A percentile compares a stretch with the other conserved stretches of the same genome.
Conservation (phyloP, 2,113 vertebrate genomes). For the Eudyptes chrysolophus region DNA sequence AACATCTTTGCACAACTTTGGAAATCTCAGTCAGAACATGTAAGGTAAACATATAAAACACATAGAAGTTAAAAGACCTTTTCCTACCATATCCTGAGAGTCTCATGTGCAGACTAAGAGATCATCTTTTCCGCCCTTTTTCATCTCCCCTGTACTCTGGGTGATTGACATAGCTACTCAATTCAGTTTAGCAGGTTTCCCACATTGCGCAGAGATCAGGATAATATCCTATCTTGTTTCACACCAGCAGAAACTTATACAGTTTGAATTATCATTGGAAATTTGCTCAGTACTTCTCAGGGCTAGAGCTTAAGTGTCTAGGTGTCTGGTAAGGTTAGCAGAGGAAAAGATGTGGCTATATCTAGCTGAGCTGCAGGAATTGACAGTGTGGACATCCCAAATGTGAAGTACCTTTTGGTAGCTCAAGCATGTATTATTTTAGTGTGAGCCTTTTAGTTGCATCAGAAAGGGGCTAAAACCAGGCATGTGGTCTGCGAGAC, state of each 20-base stretch:
- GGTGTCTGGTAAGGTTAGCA: not conserved
- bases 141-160: not conserved
- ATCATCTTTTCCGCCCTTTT: not conserved
- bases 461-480: not conserved
- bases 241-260: not conserved
- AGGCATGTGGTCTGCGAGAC: not conserved
- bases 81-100: not conserved
- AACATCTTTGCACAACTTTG: not conserved
- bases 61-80: not conserved
- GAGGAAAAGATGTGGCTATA: not conserved
- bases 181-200: not conserved
- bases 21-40: not conserved
- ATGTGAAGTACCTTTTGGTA: not conserved
- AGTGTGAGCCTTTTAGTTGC: not conserved
- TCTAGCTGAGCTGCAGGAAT: not conserved
- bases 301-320: not conserved
- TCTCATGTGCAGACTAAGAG: not conserved
- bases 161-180: not conserved
- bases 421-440: not conserved
- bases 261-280: not conserved
- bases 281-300: not conserved
- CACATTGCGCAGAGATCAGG: not conserved
- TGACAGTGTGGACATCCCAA: not conserved
- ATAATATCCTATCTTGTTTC: not conserved
- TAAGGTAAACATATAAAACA: not conserved